A percentile compares a stretch with the other conserved stretches of the same genome.
Evolutionary conservation across 2,113 vertebrate genomes (phyloP).

Genomic region (Gasterosteus nipponicus): DNA sequence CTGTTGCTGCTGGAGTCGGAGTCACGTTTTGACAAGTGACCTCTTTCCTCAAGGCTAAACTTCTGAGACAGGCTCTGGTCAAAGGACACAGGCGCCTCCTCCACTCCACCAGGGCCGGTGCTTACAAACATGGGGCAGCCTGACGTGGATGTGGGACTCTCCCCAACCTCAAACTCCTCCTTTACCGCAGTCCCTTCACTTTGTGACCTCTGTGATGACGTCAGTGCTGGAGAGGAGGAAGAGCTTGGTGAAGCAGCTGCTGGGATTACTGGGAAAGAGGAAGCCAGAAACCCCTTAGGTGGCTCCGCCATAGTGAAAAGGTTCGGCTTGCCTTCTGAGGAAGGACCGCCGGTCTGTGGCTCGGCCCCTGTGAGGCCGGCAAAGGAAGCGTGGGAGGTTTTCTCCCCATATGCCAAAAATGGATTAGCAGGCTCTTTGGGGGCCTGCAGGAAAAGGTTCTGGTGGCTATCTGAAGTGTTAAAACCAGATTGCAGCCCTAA

Average conservation of each 20-base stretch:
- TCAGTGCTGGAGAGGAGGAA: slow-evolving; percentile 81
- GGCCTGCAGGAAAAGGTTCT: slow-evolving; percentile 95
- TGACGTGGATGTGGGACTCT: slow-evolving; percentile 87
- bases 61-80: slow-evolving; percentile 89
- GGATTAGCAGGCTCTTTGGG: slow-evolving; percentile 94
- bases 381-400: slow-evolving; percentile 88
- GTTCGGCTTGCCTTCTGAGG: slow-evolving; percentile 84
- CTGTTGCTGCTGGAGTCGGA: slow-evolving; percentile 97
- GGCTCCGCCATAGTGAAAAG: slow-evolving; percentile 93
- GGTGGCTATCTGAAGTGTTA: slow-evolving; percentile 86
- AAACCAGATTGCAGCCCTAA: slow-evolving; percentile 69
- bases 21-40: slow-evolving; percentile 90
- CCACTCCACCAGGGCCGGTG: slow-evolving; percentile 77
- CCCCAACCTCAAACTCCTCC: slow-evolving; percentile 82
- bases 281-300: slow-evolving; percentile 86
- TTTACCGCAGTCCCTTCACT: slow-evolving; percentile 83
- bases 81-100: slow-evolving; percentile 85
- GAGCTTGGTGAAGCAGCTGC: slow-evolving; percentile 77
- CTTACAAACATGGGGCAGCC: slow-evolving; percentile 80
- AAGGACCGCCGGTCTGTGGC: slow-evolving; percentile 74
- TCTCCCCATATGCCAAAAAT: slow-evolving; percentile 92
- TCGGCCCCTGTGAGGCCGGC: slow-evolving; percentile 84
- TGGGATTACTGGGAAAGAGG: slow-evolving; percentile 80
- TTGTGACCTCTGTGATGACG: slow-evolving; percentile 76
- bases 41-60: slow-evolving; percentile 93